phyloP scores from a whole-genome alignment of 2,888 invertebrate species.

The Chrysina gloriosa region DNA sequence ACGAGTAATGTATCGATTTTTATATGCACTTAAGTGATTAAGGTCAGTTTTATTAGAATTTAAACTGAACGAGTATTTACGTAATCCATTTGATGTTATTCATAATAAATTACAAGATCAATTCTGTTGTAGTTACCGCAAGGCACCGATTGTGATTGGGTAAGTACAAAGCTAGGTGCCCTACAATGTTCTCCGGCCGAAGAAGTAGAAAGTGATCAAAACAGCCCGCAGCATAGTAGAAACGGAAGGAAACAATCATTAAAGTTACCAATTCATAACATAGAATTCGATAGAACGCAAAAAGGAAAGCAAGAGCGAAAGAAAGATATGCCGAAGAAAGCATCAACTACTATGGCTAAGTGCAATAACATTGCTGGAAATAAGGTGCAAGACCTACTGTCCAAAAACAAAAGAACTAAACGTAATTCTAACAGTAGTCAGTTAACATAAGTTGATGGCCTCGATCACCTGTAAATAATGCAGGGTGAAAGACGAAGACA shows the following conservation, averaged over 20 bases:
- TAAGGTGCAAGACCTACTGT: not conserved
- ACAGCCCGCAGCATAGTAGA: not conserved
- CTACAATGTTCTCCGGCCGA: not conserved
- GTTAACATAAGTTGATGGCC: conserved; percentile 28
- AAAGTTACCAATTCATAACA: conserved; percentile 42
- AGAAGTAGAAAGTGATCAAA: not conserved
- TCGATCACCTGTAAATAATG: conserved; percentile 25
- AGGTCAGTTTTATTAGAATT: no score
- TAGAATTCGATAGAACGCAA: conserved; percentile 38
- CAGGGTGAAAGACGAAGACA: not conserved
- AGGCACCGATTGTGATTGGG: conserved; percentile 42
- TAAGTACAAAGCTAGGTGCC: conserved; percentile 12
- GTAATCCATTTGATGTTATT: no score
- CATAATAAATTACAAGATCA: no score
- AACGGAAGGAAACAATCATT: conserved; percentile 38
- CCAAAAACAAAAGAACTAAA: not conserved
- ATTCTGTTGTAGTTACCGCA: conserved; percentile 34
- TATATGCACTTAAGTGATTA: no score
- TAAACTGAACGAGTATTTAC: no score
- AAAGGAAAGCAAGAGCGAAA: conserved; percentile 1
- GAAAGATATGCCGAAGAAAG: no score
- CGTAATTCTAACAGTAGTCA: conserved; percentile 3
- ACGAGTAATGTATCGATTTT: no score
- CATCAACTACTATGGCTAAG: no score
- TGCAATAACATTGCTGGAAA: no score